These are phyloP conservation scores for Neodiprion lecontei DNA, from an alignment of 1,140 invertebrate species.

Conservation along the genomic window DNA sequence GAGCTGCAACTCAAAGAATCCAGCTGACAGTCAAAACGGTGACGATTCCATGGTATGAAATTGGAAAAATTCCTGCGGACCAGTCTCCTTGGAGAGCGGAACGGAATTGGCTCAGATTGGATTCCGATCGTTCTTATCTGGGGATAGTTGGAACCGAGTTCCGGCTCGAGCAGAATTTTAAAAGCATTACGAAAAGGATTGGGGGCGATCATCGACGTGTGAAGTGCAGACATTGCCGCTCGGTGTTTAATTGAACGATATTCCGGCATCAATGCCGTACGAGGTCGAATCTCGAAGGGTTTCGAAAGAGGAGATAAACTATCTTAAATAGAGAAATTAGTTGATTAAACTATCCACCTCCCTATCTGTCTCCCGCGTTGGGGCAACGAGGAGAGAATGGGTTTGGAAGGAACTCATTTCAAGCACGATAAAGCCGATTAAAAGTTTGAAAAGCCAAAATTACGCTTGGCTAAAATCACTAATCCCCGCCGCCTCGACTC, in stretches of 20 bases:
- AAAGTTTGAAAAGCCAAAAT: slow-evolving; percentile 17
- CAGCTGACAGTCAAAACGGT: background rate
- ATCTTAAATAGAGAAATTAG: slow-evolving; percentile 17
- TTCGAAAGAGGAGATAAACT: background rate
- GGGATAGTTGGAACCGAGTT: too few relatives aligned
- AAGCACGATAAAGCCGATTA: slow-evolving; percentile 16
- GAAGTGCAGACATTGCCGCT: background rate
- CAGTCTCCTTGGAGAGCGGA: background rate
- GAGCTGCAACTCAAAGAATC: background rate
- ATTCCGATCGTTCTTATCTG: background rate
- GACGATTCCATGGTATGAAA: background rate
- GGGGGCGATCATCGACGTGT: background rate
- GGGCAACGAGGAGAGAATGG: background rate
- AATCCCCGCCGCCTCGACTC: background rate
- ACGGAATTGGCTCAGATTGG: background rate
- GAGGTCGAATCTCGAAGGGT: background rate
- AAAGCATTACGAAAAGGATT: background rate
- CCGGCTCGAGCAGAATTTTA: too few relatives aligned
- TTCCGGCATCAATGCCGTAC: background rate
- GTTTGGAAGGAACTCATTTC: slow-evolving; percentile 8
- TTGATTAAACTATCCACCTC: slow-evolving; percentile 1
- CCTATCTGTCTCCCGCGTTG: background rate
- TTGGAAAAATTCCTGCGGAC: background rate
- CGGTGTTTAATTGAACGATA: background rate
- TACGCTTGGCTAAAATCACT: slow-evolving; percentile 7